These are phyloP conservation scores for Cheilinus undulatus DNA, from an alignment of 2,113 vertebrate species.

Conservation along the genomic window DNA sequence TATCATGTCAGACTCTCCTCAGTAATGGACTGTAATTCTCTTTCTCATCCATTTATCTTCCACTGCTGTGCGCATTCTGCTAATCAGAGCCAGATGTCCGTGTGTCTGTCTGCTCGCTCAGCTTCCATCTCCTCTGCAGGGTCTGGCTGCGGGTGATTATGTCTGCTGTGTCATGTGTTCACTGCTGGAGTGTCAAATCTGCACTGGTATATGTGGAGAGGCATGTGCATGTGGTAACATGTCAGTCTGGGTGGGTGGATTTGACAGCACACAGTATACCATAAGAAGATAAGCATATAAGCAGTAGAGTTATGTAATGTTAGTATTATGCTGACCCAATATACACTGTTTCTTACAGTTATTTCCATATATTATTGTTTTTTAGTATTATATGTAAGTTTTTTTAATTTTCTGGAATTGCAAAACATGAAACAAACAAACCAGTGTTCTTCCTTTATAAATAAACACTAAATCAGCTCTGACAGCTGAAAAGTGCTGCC, in stretches of 20 bases:
- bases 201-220: constrained; percentile 39
- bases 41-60: constrained; percentile 30
- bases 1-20: constrained; percentile 19
- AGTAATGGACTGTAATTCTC: constrained; percentile 27
- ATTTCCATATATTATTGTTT: no score
- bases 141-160: constrained; percentile 15
- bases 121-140: constrained; percentile 36
- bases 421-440: no score
- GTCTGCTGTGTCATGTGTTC: constrained; percentile 20
- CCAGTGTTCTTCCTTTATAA: no score
- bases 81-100: constrained; percentile 42
- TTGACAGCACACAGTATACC: background rate
- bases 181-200: constrained; percentile 20
- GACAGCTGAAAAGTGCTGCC: no score
- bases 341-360: no score
- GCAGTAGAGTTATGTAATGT: background rate
- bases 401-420: no score
- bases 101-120: constrained; percentile 26
- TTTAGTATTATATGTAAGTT: no score
- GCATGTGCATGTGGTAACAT: constrained; percentile 4
- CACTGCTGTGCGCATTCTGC: constrained; percentile 30
- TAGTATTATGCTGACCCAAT: background rate
- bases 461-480: no score
- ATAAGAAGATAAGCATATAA: background rate
- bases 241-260: background rate